Conservation (phyloP, 1,140 invertebrate genomes). For the Lepidurus arcticus region DNA sequence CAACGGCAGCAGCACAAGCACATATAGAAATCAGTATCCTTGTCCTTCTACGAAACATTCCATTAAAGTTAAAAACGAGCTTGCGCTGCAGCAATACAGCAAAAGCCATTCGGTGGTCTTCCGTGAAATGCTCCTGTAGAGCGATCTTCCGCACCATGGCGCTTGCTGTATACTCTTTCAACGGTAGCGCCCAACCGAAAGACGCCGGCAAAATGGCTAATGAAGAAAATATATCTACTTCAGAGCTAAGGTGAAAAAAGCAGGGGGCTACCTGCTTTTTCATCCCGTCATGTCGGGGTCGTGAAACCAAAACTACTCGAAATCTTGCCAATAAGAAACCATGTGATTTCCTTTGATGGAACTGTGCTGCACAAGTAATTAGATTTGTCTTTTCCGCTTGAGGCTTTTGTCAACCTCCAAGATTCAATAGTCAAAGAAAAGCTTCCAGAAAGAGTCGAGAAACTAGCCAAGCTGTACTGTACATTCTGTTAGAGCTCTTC, state of each 20-base stretch:
- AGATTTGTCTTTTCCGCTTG: background rate
- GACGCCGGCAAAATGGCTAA: background rate
- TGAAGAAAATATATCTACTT: background rate
- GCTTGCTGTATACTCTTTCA: background rate
- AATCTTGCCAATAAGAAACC: background rate
- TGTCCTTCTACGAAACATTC: background rate
- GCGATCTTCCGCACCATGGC: background rate
- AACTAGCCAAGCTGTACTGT: too few species aligned
- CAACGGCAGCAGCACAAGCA: background rate
- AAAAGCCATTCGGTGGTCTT: background rate
- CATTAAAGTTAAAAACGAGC: background rate
- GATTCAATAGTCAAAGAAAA: background rate
- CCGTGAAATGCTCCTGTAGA: background rate
- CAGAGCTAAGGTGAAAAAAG: background rate
- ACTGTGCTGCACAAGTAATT: constrained; percentile 1
- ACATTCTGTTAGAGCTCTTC: too few species aligned
- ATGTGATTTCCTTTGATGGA: constrained; percentile 11
- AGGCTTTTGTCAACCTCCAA: background rate
- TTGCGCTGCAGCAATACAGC: background rate
- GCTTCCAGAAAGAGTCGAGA: too few species aligned
- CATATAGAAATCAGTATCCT: background rate
- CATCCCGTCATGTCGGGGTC: background rate
- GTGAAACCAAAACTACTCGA: background rate
- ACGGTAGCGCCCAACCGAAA: background rate
- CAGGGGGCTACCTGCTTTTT: background rate